Base-by-base conservation (phyloP, 1,140 invertebrate species). In the Pentalonia nigronervosa region DNA sequence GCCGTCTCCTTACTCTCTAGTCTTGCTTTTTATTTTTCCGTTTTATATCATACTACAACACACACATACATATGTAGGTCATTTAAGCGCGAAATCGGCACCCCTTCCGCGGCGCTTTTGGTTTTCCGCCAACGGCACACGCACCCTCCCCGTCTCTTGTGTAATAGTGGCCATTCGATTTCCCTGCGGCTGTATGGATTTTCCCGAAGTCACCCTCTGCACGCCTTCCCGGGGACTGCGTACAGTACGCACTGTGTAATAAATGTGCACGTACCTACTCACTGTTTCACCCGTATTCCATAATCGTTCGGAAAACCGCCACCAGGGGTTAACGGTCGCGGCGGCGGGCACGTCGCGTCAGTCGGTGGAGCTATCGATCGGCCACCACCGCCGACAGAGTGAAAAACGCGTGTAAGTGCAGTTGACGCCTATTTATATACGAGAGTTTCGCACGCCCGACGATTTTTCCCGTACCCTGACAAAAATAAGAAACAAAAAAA, bases 401-500 rank as follows among this genome's bases (percentile, higher is more conserved):
- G 36, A 30, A 45, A 91, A 47, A 91, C 89, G 90, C 90, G 90
- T 91, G 90, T 23, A 81, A 91, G 60, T 81, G 30, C 60, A 91
- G 90, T 76, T n/a, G 90, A 91, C 90, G 90, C 90, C 90, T 91
- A 81, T 91, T 88, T 88, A n/a, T 45, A 41, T 25, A 60, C 90
- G 36, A 56, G 20, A 91, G 41, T 60, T 25, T 81, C 21, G 45
- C 36, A n/a, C 90, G 45, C 34, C 90, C 60, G 2, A 21, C 34
- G 81, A 30, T 56, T 41, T 83, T 14, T 20, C n/a, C 7, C 6
- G 23, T n/a, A 67, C 30, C 83, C 83, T 11, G 25, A 53, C 50
- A 84, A 23, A 84, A 41, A 36, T n/a, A 36, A 36, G 48, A 30
- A 67, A 45, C 7, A 45, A 25, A 47, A 17, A 36, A 3, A 9